Evolutionary conservation across 2,113 vertebrate species (phyloP).

Genomic region (Campylorhamphus procurvoides): DNA sequence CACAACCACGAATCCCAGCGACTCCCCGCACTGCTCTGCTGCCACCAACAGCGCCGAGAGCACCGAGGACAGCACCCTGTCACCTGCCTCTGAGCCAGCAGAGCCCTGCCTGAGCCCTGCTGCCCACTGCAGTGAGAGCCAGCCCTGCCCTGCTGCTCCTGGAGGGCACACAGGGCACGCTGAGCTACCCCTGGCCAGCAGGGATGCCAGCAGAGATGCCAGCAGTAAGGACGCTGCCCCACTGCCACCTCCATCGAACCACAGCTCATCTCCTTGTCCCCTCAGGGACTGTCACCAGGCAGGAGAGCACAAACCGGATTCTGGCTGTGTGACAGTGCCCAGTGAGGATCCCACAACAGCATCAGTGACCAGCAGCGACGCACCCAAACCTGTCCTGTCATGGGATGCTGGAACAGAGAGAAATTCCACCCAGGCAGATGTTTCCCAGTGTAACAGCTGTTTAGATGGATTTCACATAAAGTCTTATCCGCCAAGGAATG

Average conservation of each 20-base stretch:
- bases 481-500: slow-evolving; percentile 51
- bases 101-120: slow-evolving; percentile 9
- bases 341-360: not conserved
- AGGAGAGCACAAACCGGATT: not conserved
- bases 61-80: not conserved
- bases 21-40: not conserved
- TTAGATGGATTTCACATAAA: slow-evolving; percentile 47
- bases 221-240: slow-evolving; percentile 41
- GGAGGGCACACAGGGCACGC: not conserved
- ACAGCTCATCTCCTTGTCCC: slow-evolving; percentile 8
- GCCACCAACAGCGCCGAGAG: not conserved
- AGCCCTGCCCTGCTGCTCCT: not conserved
- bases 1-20: not conserved
- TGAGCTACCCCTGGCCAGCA: slow-evolving; percentile 24
- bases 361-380: not conserved
- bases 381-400: not conserved
- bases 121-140: slow-evolving; percentile 7
- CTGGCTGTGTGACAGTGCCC: not conserved
- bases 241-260: slow-evolving; percentile 55
- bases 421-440: slow-evolving; percentile 37
- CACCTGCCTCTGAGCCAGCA: slow-evolving; percentile 16
- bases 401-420: not conserved
- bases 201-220: slow-evolving; percentile 54
- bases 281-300: slow-evolving; percentile 42
- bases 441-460: slow-evolving; percentile 43